These are phyloP conservation scores for Ahaetulla prasina DNA, from an alignment of 2,113 vertebrate genomes.

Conservation along the genomic window DNA sequence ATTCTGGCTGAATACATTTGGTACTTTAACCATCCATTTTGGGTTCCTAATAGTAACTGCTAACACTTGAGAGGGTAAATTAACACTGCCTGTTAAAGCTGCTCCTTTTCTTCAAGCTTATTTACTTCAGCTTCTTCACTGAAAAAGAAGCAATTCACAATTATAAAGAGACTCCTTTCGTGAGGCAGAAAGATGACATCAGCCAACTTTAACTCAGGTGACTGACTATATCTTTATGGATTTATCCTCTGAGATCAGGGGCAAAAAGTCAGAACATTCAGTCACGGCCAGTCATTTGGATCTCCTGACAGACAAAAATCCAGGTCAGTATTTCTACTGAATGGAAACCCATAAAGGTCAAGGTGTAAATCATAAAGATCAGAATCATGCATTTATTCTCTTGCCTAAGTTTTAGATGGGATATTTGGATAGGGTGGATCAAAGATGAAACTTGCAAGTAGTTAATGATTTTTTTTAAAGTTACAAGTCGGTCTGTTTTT, in stretches of 20 bases:
- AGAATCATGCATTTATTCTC: background rate
- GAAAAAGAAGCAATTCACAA: constrained; percentile 56
- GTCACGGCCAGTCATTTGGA: background rate
- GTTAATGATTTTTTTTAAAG: background rate
- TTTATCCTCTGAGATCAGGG: background rate
- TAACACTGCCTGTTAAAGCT: constrained; percentile 42
- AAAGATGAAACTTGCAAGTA: background rate
- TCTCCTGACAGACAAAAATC: background rate
- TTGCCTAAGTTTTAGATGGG: background rate
- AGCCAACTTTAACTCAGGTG: background rate
- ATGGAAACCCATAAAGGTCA: background rate
- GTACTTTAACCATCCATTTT: constrained; percentile 4
- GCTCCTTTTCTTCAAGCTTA: constrained; percentile 53
- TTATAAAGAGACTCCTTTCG: constrained; percentile 45
- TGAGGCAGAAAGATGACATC: constrained; percentile 2
- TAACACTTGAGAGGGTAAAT: constrained; percentile 56
- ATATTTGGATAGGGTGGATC: background rate
- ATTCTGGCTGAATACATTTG: constrained; percentile 7
- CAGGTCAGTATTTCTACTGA: background rate
- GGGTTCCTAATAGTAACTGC: constrained; percentile 24
- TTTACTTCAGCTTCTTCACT: constrained; percentile 52
- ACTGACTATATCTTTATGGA: background rate
- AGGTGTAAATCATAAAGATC: background rate
- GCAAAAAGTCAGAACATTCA: background rate
- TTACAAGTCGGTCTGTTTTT: background rate